Base-by-base conservation (phyloP, 2,888 invertebrate genomes). In the Pristionchus exspectatus region DNA sequence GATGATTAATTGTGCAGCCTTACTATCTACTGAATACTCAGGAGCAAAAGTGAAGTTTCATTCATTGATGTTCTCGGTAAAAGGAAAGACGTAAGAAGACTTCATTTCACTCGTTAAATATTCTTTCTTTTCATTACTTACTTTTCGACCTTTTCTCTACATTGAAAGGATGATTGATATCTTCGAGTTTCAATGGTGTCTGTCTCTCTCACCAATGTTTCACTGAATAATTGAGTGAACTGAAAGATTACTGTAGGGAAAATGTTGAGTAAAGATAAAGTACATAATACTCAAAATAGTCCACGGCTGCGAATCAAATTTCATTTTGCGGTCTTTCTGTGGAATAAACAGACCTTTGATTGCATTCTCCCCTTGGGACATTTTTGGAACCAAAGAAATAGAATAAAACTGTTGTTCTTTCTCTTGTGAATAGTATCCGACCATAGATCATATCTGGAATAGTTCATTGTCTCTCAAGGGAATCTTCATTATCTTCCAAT, bases 141-240 rank as follows among this genome's bases (percentile, higher is more conserved):
- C 74, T 74, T 74, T 74, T 74, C 18, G 9, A 38, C 18, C 66
- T 18, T 69, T 74, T 74, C 74, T 74, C 38, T 18, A 30, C 74
- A 74, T 74, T 74, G n/a, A 74, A 74, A 74, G 16, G 74, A 74
- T 74, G 74, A 74, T 74, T 30, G 74, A 74, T 74, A 74, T 18
- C n/a, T 14, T 33, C 12, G 1, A 33, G 33, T 74, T 74, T 74
- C 74, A 30, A 74, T 33, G 16, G 74, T 18, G 38, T 38, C 74
- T 74, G 27, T 1, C 74, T 30, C 14, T 27, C 30, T 38, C 14
- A 38, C 38, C 18, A 74, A 74, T 74, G 74, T 74, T 74, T 74
- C 30, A 74, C 38, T 74, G 33, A 74, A 74, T 74, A n/a, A 18
- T 74, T 38, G 74, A 74, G 74, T 74, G 30, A 59, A 4, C 59